Evolutionary conservation across 2,113 vertebrate species (phyloP).

Genomic region (Gadus chalcogrammus): DNA sequence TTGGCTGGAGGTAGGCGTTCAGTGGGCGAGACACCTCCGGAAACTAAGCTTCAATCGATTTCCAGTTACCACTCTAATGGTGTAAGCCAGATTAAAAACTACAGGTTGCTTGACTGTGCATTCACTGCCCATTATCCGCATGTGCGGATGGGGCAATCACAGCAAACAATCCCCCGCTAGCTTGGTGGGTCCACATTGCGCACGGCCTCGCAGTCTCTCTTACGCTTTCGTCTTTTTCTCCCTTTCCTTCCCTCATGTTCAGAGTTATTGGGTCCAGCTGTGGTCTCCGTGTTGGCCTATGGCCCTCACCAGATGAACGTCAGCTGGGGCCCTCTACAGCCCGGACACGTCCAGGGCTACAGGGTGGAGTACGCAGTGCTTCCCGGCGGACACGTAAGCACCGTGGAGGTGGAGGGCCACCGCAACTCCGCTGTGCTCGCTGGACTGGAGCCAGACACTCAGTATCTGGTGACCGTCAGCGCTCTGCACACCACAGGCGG

Average conservation of each 20-base stretch:
- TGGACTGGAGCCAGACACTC: conserved; percentile 72
- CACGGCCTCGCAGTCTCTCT: neutral
- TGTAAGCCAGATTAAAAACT: neutral
- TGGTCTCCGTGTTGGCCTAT: conserved; percentile 76
- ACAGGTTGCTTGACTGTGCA: neutral
- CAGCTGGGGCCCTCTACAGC: conserved; percentile 79
- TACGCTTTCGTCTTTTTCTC: neutral
- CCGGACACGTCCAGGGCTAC: conserved; percentile 60
- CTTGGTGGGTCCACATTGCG: neutral
- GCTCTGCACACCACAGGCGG: conserved; percentile 75
- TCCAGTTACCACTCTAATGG: neutral
- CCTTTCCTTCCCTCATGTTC: neutral
- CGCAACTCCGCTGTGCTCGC: conserved; percentile 74
- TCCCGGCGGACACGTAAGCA: conserved; percentile 57
- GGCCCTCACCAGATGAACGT: conserved; percentile 75
- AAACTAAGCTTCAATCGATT: neutral
- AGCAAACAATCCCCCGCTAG: neutral
- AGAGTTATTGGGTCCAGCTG: conserved; percentile 68
- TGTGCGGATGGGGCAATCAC: neutral
- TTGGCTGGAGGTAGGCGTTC: neutral
- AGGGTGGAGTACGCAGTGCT: conserved; percentile 78
- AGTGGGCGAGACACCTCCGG: neutral
- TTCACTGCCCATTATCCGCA: neutral
- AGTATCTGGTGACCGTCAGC: conserved; percentile 86
- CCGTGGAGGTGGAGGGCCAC: conserved; percentile 59